Evolutionary conservation across 1,140 invertebrate species (phyloP), one percentile per base, ranked within the genome.

Genomic region (Arctopsyche grandis): DNA sequence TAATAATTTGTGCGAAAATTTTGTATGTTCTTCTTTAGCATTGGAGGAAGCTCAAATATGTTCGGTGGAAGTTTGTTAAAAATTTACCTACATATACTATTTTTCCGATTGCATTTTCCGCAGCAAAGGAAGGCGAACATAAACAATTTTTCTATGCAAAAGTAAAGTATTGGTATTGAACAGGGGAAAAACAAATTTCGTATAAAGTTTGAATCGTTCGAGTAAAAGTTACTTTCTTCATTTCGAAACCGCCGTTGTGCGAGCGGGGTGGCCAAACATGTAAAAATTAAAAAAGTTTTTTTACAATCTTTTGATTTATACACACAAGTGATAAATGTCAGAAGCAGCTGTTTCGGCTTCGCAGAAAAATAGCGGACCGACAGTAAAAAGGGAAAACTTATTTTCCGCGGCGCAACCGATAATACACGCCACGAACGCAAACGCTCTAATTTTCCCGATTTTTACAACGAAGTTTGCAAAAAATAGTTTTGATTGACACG

Each of bases 201-300:
- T 7, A 38, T 38, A 38, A 38, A 38, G 29, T 38, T 38, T 38
- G 29, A 38, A 38, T 38, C 29, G 29, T 38, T 38, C 29, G 29
- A 7, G 3, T 38, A 38, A 52, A 52, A 52, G 12, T 52, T 52
- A 52, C 12, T 52, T 52, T 52, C 12, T 52, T 52, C 48, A 52
- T 52, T 52, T 12, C 16, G 10, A 52, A 52, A 52, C 48, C 48
- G 48, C 48, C 10, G 10, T 38, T 38, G 29, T 38, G 29, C 29
- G 29, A 12, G 48, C 10, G 48, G 48, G 48, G 10, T 3, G 10
- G 48, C 12, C 48, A 52, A 52, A 66, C 63, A 66, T 66, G 63
- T 66, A 66, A 66, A 66, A 66, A 66, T 66, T 66, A 66, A 66
- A 66, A 66, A 66, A 66, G 22, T 66, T 66, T 60, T 52, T 66